phyloP scores from a whole-genome alignment of 1,140 invertebrate genomes.

The Magallana ariakensis region DNA sequence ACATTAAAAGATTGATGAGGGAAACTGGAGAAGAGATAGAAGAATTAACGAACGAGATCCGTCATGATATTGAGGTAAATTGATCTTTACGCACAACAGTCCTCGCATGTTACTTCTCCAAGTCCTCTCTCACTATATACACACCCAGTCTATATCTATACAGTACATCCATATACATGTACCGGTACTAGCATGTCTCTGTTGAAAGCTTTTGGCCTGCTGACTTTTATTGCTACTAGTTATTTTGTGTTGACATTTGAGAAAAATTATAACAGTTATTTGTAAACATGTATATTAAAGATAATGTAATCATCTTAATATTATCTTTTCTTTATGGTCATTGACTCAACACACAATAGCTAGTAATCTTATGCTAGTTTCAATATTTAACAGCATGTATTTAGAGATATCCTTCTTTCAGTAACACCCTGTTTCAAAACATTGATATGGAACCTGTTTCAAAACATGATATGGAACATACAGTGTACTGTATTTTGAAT shows the following conservation, averaged over 20 bases:
- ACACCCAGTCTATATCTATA: neutral
- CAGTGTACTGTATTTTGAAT: no score
- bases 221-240: constrained; percentile 16
- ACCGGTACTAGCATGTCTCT: constrained; percentile 23
- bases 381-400: constrained; percentile 33
- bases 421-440: neutral
- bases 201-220: constrained; percentile 21
- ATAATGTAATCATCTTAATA: neutral
- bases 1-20: constrained; percentile 69
- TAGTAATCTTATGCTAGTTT: constrained; percentile 4
- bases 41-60: constrained; percentile 68
- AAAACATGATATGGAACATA: no score
- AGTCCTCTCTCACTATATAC: no score
- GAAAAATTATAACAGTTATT: neutral
- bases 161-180: neutral
- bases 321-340: neutral
- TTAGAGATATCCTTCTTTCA: neutral
- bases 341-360: neutral
- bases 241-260: neutral
- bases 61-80: constrained; percentile 68
- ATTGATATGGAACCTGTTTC: no score
- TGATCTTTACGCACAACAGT: constrained; percentile 23
- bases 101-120: neutral
- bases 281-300: neutral
- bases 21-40: constrained; percentile 71